Evolutionary conservation across 1,140 invertebrate genomes (phyloP), one percentile per base, ranked within the genome.

Genomic region (Chrysopa pallens): DNA sequence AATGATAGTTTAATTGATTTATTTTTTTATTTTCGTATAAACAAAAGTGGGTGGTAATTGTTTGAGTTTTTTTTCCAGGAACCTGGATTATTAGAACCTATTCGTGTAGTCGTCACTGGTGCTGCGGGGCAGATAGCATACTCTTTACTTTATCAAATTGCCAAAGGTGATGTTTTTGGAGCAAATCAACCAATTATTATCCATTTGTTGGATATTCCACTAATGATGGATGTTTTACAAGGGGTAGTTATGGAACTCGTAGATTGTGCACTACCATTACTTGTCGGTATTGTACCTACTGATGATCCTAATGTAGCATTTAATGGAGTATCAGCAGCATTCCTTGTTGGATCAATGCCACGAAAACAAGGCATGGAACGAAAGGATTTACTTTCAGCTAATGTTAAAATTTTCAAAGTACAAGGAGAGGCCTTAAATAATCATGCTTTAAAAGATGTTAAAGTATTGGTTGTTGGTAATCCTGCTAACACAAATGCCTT

Each of bases 41-140:
- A n/a, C 17, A 23, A 23, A 5, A 23, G 5, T 23, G 17, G 17
- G 2, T 23, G 5, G 5, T 3, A 23, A 23, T 23, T 23, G 17
- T 23, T 23, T 23, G 5, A n/a, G n/a, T 23, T 5, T 23, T 4
- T 48, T 54, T 64, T 64, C 40, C 58, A 84, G 80, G 62, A 71
- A 23, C 17, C 17, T 23, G 17, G 17, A 23, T 23, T 23, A 23
- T 33, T 33, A 50, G 76, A 82, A 66, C 80, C 87, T 59, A 82
- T 95, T 53, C 78, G 79, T 67, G 92, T 98, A 48, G 80, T 97
- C 38, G 82, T 99, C 8, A 98, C 95, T 45, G 96, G 96, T 47
- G 95, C 95, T 54, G 91, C 91, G 41, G 93, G 94, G 12, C 96
- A 99, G 68, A 99, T 99, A 53, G 95, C 90, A 35, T 99, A 99